Conservation (phyloP, 2,797 vertebrate species). For the Pampus argenteus region DNA sequence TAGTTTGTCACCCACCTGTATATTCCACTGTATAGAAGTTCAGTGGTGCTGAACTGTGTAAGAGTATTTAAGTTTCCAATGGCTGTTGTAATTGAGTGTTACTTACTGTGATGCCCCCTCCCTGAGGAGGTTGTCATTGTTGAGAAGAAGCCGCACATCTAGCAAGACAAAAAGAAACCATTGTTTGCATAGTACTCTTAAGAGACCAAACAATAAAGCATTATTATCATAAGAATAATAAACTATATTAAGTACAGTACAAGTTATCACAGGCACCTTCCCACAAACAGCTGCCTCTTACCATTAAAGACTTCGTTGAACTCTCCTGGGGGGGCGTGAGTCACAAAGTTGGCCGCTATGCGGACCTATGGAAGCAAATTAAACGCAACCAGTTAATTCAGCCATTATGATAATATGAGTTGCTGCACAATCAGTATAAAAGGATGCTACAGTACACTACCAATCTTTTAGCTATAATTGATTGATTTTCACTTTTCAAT, state of each 20-base stretch:
- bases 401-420: background rate
- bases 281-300: conserved; percentile 76
- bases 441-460: background rate
- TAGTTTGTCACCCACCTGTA: no score
- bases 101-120: conserved; percentile 99
- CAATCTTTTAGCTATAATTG: background rate
- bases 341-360: conserved; percentile 98
- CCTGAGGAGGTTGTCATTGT: conserved; percentile 98
- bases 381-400: background rate
- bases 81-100: background rate
- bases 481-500: background rate
- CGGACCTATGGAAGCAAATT: conserved; percentile 88
- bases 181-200: background rate
- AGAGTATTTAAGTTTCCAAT: background rate
- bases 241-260: background rate
- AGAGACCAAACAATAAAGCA: background rate
- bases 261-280: background rate
- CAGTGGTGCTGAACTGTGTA: background rate
- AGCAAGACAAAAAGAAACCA: conserved; percentile 62
- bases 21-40: background rate
- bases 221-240: background rate
- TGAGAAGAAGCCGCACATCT: conserved; percentile 99
- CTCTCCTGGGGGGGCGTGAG: conserved; percentile 97
- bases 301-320: conserved; percentile 99
- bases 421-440: background rate